Evolutionary conservation across 2,797 vertebrate species (phyloP).

Genomic region (Platyrinchus mystaceus): DNA sequence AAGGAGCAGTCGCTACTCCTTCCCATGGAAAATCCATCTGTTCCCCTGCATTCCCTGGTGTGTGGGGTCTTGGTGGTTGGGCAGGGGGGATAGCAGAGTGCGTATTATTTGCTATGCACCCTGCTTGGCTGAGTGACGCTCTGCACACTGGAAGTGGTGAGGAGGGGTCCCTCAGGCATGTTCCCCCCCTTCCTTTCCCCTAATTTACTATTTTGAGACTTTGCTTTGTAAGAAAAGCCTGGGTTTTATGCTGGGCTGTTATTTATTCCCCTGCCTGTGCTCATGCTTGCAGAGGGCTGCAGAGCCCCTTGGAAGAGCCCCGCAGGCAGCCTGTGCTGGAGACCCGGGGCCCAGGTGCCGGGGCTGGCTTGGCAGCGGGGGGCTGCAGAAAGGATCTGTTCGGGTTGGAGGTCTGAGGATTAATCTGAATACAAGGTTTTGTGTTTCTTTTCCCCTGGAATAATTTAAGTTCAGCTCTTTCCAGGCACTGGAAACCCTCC

Average conservation of each 20-base stretch:
- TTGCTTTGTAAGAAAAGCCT: neutral
- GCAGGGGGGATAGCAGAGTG: neutral
- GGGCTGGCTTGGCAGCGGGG: neutral
- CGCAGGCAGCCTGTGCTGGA: neutral
- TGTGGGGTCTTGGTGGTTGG: neutral
- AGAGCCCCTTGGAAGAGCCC: conserved; percentile 12
- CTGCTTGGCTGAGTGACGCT: neutral
- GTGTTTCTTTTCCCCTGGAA: neutral
- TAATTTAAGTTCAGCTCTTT: neutral
- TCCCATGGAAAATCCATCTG: conserved; percentile 66
- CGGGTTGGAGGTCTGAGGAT: neutral
- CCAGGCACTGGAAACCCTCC: neutral
- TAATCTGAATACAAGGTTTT: neutral
- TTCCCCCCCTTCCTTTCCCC: neutral
- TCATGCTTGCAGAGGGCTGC: neutral
- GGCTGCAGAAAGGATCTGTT: conserved; percentile 38
- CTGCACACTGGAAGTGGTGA: neutral
- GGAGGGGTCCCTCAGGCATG: neutral
- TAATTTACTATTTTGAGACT: neutral
- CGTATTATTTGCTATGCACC: neutral
- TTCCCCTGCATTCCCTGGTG: conserved; percentile 47
- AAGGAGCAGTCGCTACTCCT: conserved; percentile 30
- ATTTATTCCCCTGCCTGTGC: neutral
- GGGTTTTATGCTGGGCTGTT: neutral
- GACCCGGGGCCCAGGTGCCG: conserved; percentile 44